A percentile compares a stretch with the other conserved stretches of the same genome.
Conservation (phyloP, 37 sponge, comb jelly and placozoan genomes). For the Mnemiopsis leidyi region DNA sequence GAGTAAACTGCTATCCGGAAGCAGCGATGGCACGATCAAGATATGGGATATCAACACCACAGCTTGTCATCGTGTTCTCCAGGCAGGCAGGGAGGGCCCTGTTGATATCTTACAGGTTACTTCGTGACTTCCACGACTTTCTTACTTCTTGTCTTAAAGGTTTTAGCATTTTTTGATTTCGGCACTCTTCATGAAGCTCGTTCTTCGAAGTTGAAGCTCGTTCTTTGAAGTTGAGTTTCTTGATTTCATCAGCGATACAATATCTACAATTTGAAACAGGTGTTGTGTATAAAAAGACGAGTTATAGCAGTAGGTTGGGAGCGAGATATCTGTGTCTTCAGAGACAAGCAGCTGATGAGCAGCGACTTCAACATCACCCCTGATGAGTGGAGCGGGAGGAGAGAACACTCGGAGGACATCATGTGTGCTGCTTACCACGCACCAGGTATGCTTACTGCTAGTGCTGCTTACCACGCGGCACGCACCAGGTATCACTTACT, state of each 20-base stretch:
- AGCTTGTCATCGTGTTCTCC: constrained; percentile 44
- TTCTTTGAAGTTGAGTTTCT: not conserved
- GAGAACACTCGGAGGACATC: constrained; percentile 52
- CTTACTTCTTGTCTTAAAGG: no score
- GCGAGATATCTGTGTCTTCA: constrained; percentile 37
- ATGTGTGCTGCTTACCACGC: constrained; percentile 32
- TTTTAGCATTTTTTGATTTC: no score
- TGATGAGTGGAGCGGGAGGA: constrained; percentile 60
- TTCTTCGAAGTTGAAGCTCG: no score
- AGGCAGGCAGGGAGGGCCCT: constrained; percentile 43
- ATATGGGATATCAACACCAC: constrained; percentile 67
- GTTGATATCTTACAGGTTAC: constrained; percentile 54
- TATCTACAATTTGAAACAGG: not conserved
- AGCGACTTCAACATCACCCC: not conserved
- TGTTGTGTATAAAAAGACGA: not conserved
- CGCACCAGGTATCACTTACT: constrained; percentile 20
- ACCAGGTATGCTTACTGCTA: constrained; percentile 7
- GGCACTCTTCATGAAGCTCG: no score
- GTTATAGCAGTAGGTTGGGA: constrained; percentile 54
- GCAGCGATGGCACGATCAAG: constrained; percentile 65
- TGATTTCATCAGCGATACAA: not conserved
- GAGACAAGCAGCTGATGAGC: constrained; percentile 29
- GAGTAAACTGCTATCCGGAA: constrained; percentile 48
- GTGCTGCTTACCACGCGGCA: constrained; percentile 7
- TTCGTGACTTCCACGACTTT: not conserved